phyloP scores from a whole-genome alignment of 2,113 vertebrate species.

The Agapornis roseicollis region DNA sequence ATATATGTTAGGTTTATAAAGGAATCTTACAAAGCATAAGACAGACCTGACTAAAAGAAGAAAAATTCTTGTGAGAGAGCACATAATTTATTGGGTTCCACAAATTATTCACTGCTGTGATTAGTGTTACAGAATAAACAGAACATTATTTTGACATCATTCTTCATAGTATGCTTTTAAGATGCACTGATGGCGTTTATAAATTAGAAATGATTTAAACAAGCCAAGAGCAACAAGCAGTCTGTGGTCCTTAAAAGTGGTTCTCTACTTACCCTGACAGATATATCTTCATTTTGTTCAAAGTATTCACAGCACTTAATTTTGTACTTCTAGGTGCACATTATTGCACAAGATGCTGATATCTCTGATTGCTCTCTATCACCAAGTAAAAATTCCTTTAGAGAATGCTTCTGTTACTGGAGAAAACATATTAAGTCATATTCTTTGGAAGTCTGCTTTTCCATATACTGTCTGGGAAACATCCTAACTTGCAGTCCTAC shows the following conservation, averaged over 20 bases:
- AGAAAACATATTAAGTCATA: neutral
- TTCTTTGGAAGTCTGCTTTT: neutral
- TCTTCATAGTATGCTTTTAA: neutral
- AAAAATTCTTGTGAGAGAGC: neutral
- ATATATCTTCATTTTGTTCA: neutral
- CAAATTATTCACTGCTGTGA: neutral
- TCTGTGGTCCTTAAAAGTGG: neutral
- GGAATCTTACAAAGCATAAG: neutral
- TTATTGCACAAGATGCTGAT: neutral
- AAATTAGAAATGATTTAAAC: neutral
- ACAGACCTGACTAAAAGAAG: neutral
- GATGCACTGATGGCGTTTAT: neutral
- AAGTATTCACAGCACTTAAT: neutral
- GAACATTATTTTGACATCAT: neutral
- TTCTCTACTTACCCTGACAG: neutral
- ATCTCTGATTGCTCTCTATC: neutral
- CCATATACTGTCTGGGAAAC: neutral
- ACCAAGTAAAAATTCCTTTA: neutral
- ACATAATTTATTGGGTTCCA: neutral
- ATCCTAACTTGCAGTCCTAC: neutral
- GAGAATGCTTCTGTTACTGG: neutral
- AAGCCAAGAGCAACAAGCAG: neutral
- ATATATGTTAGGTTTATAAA: neutral
- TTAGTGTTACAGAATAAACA: neutral
- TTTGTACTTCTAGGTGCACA: neutral